These are phyloP conservation scores for Flexamia atlantica DNA, from an alignment of 2,888 invertebrate genomes.

Conservation along the genomic window DNA sequence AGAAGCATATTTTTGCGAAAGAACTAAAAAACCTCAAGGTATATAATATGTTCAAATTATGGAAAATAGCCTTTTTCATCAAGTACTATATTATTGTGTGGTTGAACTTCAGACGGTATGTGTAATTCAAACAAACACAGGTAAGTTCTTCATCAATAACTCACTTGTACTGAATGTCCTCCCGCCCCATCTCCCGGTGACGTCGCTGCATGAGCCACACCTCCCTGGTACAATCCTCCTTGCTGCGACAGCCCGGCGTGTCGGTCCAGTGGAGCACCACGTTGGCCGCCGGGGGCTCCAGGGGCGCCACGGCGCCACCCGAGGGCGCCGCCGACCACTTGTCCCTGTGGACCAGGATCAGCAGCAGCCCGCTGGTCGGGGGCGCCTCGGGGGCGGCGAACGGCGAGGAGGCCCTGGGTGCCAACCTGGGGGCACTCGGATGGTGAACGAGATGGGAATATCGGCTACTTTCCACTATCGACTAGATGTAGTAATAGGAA, in stretches of 20 bases:
- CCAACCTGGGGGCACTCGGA: no score
- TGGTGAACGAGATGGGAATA: no score
- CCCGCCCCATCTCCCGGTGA: not conserved
- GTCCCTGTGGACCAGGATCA: not conserved
- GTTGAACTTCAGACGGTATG: no score
- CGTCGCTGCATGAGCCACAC: not conserved
- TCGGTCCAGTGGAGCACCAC: slow-evolving; percentile 32
- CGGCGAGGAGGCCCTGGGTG: not conserved
- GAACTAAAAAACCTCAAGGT: no score
- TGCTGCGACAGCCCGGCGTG: not conserved
- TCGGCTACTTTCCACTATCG: no score
- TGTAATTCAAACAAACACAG: no score
- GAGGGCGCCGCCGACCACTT: slow-evolving; percentile 1
- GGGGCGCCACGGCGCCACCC: not conserved
- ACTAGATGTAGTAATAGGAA: no score
- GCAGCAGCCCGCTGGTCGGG: not conserved
- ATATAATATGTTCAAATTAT: no score
- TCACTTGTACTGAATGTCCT: slow-evolving; percentile 26
- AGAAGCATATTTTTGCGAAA: no score
- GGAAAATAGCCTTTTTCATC: no score
- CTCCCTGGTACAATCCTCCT: not conserved
- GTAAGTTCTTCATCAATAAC: no score
- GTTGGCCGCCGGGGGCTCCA: not conserved
- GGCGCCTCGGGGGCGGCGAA: not conserved
- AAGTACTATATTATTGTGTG: no score